phyloP scores from a whole-genome alignment of 2,797 vertebrate genomes.

The Coreius guichenoti region DNA sequence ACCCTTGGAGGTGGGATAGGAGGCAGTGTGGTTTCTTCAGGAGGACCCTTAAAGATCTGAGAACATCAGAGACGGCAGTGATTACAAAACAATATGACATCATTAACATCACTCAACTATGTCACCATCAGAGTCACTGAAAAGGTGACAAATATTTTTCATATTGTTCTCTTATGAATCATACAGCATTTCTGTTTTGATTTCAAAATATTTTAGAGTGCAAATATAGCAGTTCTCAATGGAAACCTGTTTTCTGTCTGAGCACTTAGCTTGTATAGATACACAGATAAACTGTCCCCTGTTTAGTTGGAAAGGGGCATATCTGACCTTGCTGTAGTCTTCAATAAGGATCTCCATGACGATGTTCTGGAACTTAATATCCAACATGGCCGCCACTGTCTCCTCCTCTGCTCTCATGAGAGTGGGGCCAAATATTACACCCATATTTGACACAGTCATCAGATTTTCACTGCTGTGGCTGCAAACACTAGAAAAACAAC shows the following conservation, averaged over 20 bases:
- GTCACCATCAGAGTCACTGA: no score
- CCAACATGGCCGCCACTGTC: conserved; percentile 97
- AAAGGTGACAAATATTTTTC: background rate
- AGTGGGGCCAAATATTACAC: conserved; percentile 95
- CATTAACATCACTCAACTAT: background rate
- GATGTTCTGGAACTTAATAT: conserved; percentile 99
- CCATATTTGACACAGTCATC: conserved; percentile 97
- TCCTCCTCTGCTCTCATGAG: conserved; percentile 96
- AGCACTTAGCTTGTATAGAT: background rate
- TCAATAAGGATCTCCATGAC: conserved; percentile 97
- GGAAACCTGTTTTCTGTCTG: background rate
- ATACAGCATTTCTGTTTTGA: background rate
- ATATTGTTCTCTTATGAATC: background rate
- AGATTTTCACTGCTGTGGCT: conserved; percentile 89
- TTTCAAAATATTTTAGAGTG: background rate
- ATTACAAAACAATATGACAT: background rate
- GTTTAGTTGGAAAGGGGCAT: background rate
- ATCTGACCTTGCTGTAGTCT: conserved; percentile 87
- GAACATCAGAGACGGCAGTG: conserved; percentile 43
- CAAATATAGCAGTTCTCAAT: background rate
- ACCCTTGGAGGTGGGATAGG: conserved; percentile 91
- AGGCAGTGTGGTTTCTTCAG: conserved; percentile 85
- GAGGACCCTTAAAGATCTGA: conserved; percentile 90
- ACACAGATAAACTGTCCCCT: background rate
- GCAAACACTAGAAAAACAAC: conserved; percentile 82